Percentiles rank a stretch among this genome's conserved stretches.
Conservation (phyloP, 30 jellyfish, hydroid and myxozoan species). For the Pelagia noctiluca region DNA sequence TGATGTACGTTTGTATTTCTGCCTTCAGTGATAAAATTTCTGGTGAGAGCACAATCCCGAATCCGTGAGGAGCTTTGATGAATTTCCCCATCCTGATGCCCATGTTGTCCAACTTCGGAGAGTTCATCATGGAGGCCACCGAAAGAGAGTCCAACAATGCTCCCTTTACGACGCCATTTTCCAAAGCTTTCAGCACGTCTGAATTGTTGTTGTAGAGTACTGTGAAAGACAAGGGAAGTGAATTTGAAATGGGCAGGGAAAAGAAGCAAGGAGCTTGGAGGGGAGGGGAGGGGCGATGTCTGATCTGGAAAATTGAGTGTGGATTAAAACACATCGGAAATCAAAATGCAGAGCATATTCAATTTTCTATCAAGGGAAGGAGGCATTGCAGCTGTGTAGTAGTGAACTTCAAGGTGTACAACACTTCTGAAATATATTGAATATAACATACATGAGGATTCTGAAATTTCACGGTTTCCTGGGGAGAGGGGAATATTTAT, state of each 20-base stretch:
- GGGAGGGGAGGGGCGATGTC: too few species aligned
- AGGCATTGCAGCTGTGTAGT: too few species aligned
- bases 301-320: not conserved
- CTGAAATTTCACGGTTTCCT: too few species aligned
- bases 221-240: not conserved
- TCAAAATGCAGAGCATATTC: too few species aligned
- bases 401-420: too few species aligned
- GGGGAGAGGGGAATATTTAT: too few species aligned
- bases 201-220: not conserved
- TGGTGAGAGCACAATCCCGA: constrained; percentile 65
- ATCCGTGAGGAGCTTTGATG: constrained; percentile 61
- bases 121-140: constrained; percentile 51
- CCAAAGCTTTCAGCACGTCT: constrained; percentile 56
- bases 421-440: too few species aligned
- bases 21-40: constrained; percentile 51
- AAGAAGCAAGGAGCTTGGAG: not conserved
- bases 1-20: constrained; percentile 41
- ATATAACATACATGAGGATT: too few species aligned
- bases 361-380: too few species aligned
- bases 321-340: too few species aligned
- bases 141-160: constrained; percentile 59
- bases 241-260: too few species aligned
- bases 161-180: constrained; percentile 52
- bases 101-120: constrained; percentile 27
- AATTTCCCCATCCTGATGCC: constrained; percentile 38